These are phyloP conservation scores for Anadara kagoshimensis DNA, from an alignment of 1,140 invertebrate genomes.

Conservation along the genomic window DNA sequence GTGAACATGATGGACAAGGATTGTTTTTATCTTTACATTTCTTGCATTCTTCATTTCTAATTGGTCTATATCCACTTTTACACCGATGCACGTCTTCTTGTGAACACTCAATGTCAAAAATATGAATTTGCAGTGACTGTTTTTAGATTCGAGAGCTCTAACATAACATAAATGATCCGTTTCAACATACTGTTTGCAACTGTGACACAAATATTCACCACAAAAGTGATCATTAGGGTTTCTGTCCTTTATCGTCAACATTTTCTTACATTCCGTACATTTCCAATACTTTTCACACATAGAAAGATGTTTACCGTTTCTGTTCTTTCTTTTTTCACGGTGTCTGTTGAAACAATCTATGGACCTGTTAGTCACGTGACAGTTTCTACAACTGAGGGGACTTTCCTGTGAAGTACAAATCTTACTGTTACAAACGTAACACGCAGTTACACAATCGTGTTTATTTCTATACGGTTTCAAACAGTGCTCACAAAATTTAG, in stretches of 20 bases:
- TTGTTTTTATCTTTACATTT: constrained; percentile 6
- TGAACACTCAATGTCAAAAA: constrained; percentile 30
- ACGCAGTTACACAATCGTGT: constrained; percentile 1
- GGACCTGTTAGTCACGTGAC: constrained; percentile 24
- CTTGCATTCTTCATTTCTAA: not conserved
- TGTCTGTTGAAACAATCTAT: constrained; percentile 12
- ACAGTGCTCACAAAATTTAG: constrained; percentile 20
- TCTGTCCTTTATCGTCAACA: not conserved
- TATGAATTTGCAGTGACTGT: not conserved
- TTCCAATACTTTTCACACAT: constrained; percentile 13
- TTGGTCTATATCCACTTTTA: not conserved
- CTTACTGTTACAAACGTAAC: too few species aligned
- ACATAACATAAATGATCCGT: constrained; percentile 22
- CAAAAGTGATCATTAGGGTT: constrained; percentile 10
- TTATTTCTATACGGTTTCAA: constrained; percentile 4
- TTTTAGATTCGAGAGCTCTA: constrained; percentile 7
- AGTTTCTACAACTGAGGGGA: constrained; percentile 10
- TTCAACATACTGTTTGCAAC: constrained; percentile 7
- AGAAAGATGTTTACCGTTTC: not conserved
- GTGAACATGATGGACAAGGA: not conserved
- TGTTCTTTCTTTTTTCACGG: not conserved
- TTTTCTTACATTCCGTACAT: constrained; percentile 18
- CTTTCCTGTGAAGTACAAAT: not conserved
- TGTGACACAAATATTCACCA: constrained; percentile 9
- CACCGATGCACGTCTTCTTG: constrained; percentile 18